Base-by-base conservation (phyloP, 2,888 invertebrate species). In the Lycia hirtaria region DNA sequence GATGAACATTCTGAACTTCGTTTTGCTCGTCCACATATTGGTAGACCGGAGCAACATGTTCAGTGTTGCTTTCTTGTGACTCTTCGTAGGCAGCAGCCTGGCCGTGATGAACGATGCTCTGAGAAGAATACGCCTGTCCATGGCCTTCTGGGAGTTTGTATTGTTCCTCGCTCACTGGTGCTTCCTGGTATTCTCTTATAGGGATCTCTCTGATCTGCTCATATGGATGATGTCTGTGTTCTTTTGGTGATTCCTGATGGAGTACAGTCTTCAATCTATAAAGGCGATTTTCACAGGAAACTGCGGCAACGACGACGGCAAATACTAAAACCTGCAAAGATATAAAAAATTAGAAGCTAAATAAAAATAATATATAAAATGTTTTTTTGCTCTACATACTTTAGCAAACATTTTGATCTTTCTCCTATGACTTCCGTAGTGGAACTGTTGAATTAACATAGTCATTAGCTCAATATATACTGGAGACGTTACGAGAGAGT, bases 391-490 rank as follows among this genome's bases (percentile, higher is more conserved):
- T 60, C 56, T 58, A 82, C 89, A 65, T 74, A 92, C 91, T 87
- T 88, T 91, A 67, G 85, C 75, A 69, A 88, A 73, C 91, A 92
- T 92, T 78, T 85, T 81, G 87, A 76, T 89, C 85, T 83, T 85
- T 86, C 88, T 88, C 68, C 83, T 81, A 70, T 75, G 88, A 87
- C 88, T 90, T 90, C 88, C 88, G 85, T 72, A 71, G 85, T 85
- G 80, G 81, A 85, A 92, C 90, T 92, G 91, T 81, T 89, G 88
- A 85, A 88, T 88, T 87, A 85, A 83, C 87, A 88, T 86, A 86
- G 83, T 82, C 81, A 86, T 88, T 84, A 88, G 84, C 88, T 85
- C 87, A 89, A 90, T 92, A 91, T 92, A 92, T 92, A 92, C 85
- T 76, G 83, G 87, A 89, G 89, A 90, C 86, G 91, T 88, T 87